Conservation (phyloP, 2,113 vertebrate genomes). For the Heteronetta atricapilla region DNA sequence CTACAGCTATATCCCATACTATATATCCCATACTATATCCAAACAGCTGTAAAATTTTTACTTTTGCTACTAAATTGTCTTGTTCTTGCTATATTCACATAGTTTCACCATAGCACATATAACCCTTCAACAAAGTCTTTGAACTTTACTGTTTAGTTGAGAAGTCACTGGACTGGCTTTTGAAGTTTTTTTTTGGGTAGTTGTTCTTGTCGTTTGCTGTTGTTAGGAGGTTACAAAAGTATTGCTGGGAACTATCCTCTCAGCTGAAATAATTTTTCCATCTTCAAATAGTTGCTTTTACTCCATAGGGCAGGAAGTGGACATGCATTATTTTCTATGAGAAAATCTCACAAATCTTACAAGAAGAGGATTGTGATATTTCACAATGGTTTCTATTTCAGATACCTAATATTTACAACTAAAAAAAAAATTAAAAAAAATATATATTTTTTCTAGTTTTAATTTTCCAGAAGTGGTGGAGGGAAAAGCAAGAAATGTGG, state of each 20-base stretch:
- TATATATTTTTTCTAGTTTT: not conserved
- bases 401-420: not conserved
- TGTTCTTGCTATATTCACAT: not conserved
- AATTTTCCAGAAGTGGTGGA: not conserved
- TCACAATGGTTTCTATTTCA: not conserved
- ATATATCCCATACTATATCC: too few relatives aligned
- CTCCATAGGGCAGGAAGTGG: not conserved
- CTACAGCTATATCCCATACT: too few relatives aligned
- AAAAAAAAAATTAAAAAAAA: not conserved
- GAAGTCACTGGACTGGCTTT: not conserved
- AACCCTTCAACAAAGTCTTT: not conserved
- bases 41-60: not conserved
- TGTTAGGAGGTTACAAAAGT: not conserved
- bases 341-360: not conserved
- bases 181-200: not conserved
- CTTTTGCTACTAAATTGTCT: not conserved
- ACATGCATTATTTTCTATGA: not conserved
- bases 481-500: not conserved
- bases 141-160: constrained; percentile 10
- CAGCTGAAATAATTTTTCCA: not conserved
- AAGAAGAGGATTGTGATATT: not conserved
- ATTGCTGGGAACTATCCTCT: not conserved
- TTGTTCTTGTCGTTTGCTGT: not conserved
- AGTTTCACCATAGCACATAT: not conserved
- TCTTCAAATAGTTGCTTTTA: not conserved